A percentile compares a stretch with the other conserved stretches of the same genome.
These are phyloP conservation scores for Potorous gilbertii DNA, from an alignment of 2,797 vertebrate species.

Conservation along the genomic window DNA sequence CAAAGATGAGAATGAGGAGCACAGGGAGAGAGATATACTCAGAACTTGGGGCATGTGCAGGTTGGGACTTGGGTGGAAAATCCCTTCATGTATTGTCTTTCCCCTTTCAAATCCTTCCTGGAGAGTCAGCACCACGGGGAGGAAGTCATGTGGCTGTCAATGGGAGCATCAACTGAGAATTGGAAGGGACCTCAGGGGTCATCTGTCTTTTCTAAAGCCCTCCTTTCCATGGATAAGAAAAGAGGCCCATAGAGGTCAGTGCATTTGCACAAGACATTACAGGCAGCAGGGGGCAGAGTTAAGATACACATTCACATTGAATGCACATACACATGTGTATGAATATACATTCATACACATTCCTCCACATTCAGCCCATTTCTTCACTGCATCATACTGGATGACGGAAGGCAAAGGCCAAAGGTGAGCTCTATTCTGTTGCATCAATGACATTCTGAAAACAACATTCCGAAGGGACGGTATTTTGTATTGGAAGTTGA, in stretches of 20 bases:
- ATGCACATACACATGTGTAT: no score
- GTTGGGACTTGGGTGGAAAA: constrained; percentile 27
- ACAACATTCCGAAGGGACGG: constrained; percentile 13
- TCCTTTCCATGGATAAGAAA: no score
- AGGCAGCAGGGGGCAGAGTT: neutral
- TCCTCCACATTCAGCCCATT: no score
- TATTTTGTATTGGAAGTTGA: constrained; percentile 6
- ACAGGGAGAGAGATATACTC: neutral
- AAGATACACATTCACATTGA: no score
- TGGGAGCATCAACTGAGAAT: neutral
- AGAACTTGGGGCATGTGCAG: neutral
- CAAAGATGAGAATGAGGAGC: constrained; percentile 36
- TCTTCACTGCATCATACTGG: no score
- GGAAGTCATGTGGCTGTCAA: neutral
- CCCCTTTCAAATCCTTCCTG: constrained; percentile 42
- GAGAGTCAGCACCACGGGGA: constrained; percentile 6
- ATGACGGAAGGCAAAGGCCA: no score
- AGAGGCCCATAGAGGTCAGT: no score
- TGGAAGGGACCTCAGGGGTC: neutral
- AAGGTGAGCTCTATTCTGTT: neutral
- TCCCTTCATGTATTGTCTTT: constrained; percentile 11
- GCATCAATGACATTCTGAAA: neutral
- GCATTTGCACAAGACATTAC: no score
- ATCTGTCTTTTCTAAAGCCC: neutral
- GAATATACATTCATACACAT: no score